Evolutionary conservation across 2,113 vertebrate genomes (phyloP).

Genomic region (Myanophis thanlyinensis): DNA sequence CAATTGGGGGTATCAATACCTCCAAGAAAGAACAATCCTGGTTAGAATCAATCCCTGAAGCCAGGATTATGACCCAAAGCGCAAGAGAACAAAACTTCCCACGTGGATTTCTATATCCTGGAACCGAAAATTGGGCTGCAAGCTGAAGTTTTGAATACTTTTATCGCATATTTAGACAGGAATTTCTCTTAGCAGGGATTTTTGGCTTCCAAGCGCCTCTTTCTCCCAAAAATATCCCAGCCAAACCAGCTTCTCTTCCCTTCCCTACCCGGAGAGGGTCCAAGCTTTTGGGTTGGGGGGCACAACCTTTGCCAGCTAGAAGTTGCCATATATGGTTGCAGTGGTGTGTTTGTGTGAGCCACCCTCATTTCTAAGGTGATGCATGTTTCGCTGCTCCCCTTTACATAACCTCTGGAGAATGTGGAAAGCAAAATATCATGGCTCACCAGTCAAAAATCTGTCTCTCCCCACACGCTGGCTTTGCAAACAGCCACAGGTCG

Average conservation of each 20-base stretch:
- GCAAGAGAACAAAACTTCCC: not conserved
- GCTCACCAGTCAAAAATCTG: not conserved
- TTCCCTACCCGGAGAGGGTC: constrained; percentile 28
- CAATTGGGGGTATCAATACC: not conserved
- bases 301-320: constrained; percentile 7
- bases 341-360: not conserved
- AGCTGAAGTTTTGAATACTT: constrained; percentile 20
- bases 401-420: constrained; percentile 45
- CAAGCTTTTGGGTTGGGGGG: not conserved
- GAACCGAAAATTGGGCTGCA: not conserved
- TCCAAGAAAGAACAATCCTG: not conserved
- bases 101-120: not conserved
- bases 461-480: not conserved
- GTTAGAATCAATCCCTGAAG: not conserved
- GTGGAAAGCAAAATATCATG: constrained; percentile 2
- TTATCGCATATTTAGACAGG: constrained; percentile 46
- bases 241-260: constrained; percentile 9
- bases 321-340: constrained; percentile 58
- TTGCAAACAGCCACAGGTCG: constrained; percentile 17
- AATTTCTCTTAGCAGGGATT: constrained; percentile 46
- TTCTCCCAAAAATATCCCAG: not conserved
- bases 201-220: constrained; percentile 20
- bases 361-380: constrained; percentile 46
- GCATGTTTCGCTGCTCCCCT: constrained; percentile 30
- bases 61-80: not conserved